phyloP scores from a whole-genome alignment of 2,797 vertebrate species.

The Megaceryle alcyon region DNA sequence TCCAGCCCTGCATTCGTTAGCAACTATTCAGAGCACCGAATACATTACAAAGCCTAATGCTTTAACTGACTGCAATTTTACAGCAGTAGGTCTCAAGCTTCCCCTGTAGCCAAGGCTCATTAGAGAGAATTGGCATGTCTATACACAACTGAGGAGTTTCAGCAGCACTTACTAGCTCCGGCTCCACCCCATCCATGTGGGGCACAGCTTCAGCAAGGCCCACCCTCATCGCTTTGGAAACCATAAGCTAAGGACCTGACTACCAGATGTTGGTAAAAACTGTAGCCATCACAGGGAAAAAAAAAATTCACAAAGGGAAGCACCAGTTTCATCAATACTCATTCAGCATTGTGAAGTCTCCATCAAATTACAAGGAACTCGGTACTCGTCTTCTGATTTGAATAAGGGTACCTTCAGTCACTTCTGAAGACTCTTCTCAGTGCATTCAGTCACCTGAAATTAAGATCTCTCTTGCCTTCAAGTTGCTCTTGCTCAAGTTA shows the following conservation, averaged over 20 bases:
- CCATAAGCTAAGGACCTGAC: not conserved
- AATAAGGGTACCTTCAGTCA: not conserved
- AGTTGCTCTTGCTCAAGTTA: not conserved
- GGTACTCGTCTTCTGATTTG: not conserved
- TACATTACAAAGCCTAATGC: not conserved
- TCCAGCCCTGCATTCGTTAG: not conserved
- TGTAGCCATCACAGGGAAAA: not conserved
- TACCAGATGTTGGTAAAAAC: not conserved
- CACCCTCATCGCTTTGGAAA: not conserved
- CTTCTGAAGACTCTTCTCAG: not conserved
- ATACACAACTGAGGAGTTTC: not conserved
- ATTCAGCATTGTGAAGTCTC: not conserved
- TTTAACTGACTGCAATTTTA: constrained; percentile 23
- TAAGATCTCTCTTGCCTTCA: not conserved
- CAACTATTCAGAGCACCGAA: constrained; percentile 11
- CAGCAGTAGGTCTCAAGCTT: not conserved
- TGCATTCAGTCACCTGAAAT: not conserved
- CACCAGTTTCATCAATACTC: not conserved
- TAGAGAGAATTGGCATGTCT: not conserved
- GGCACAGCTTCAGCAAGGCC: not conserved
- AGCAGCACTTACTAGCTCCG: not conserved
- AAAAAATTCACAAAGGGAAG: not conserved
- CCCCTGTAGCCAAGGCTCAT: not conserved
- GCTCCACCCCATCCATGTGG: not conserved
- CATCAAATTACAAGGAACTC: not conserved